phyloP scores from a whole-genome alignment of 2,888 invertebrate genomes.

The Sialis lutaria region DNA sequence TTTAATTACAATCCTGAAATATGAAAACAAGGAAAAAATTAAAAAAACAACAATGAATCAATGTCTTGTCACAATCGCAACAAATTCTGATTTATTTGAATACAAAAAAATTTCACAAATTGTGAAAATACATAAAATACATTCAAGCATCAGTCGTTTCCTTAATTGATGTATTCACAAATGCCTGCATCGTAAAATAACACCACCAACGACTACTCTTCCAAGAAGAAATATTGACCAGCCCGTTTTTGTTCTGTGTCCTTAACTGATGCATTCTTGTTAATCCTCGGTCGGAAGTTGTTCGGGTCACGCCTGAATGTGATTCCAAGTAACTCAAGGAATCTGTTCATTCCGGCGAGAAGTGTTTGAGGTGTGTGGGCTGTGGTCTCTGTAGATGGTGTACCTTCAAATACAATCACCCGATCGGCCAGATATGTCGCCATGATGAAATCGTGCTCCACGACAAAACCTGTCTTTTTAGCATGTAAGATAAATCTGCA shows the following conservation, averaged over 20 bases:
- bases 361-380: constrained; percentile 88
- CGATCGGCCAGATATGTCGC: constrained; percentile 97
- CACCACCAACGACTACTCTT: constrained; percentile 45
- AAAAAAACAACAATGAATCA: too few species aligned
- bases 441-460: constrained; percentile 99
- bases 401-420: constrained; percentile 95
- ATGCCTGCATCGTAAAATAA: neutral
- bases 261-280: constrained; percentile 92
- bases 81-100: too few species aligned
- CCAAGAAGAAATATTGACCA: constrained; percentile 98
- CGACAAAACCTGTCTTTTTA: constrained; percentile 98
- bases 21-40: too few species aligned
- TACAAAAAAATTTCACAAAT: too few species aligned
- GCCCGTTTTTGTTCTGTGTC: constrained; percentile 94
- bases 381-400: constrained; percentile 71
- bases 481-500: constrained; percentile 88
- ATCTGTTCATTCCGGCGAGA: constrained; percentile 95
- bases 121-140: too few species aligned
- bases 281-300: constrained; percentile 95
- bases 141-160: too few species aligned
- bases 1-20: too few species aligned
- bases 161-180: too few species aligned
- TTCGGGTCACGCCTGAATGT: constrained; percentile 98
- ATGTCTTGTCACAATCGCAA: too few species aligned
- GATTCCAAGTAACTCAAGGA: constrained; percentile 86